A percentile compares a stretch with the other conserved stretches of the same genome.
Conservation (phyloP, 2,888 invertebrate species). For the Euproctis similis region DNA sequence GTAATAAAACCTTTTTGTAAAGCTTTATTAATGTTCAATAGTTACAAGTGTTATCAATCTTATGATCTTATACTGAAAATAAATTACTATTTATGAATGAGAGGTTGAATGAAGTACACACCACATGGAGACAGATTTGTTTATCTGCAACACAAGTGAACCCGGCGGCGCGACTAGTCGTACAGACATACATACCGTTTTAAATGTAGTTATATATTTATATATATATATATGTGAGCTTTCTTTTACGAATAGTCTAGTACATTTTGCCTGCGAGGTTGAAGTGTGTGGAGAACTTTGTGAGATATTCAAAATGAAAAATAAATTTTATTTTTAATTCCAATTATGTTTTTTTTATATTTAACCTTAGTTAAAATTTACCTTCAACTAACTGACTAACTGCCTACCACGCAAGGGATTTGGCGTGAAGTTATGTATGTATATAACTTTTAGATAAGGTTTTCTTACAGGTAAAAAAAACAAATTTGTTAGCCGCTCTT, state of each 20-base stretch:
- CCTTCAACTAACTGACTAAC: too few relatives aligned
- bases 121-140: neutral
- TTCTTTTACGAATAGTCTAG: conserved; percentile 63
- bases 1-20: neutral
- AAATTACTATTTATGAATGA: neutral
- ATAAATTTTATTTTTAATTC: conserved; percentile 76
- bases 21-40: neutral
- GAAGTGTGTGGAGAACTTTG: conserved; percentile 53
- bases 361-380: too few relatives aligned
- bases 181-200: conserved; percentile 42
- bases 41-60: neutral
- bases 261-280: conserved; percentile 40
- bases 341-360: conserved; percentile 32
- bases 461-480: too few relatives aligned
- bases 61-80: neutral
- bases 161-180: conserved; percentile 25
- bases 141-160: conserved; percentile 3
- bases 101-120: neutral
- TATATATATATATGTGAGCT: conserved; percentile 62
- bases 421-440: too few relatives aligned
- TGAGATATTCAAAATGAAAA: conserved; percentile 69
- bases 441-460: too few relatives aligned
- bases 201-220: conserved; percentile 64
- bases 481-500: too few relatives aligned
- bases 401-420: too few relatives aligned